Evolutionary conservation across 2,888 invertebrate species (phyloP).

Genomic region (Pristionchus arcanus): DNA sequence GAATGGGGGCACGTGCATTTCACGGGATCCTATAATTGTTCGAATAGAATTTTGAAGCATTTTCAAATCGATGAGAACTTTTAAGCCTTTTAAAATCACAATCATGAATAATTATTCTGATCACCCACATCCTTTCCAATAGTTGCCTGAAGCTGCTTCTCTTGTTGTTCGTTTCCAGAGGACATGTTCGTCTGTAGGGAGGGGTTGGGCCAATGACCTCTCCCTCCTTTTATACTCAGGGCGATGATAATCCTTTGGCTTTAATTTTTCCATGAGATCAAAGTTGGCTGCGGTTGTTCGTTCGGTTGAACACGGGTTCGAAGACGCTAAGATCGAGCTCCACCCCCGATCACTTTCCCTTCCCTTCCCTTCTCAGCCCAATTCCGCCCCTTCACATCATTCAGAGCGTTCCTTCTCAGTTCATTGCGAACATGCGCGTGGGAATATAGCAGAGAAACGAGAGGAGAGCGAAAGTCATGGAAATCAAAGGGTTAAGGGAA

Average conservation of each 20-base stretch:
- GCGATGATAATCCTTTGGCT: neutral
- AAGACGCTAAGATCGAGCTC: neutral
- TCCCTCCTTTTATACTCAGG: neutral
- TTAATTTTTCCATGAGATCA: conserved; percentile 10
- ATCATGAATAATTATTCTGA: neutral
- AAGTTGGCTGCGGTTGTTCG: conserved; percentile 11
- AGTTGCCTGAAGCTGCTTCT: neutral
- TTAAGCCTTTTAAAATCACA: neutral
- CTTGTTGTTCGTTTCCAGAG: neutral
- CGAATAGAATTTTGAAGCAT: too few species aligned
- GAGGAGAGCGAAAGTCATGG: conserved; percentile 26
- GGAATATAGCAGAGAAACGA: neutral
- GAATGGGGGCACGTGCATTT: neutral
- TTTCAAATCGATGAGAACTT: too few species aligned
- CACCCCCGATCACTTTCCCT: neutral
- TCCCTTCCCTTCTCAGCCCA: neutral
- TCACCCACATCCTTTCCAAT: neutral
- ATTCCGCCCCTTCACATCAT: neutral
- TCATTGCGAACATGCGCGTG: neutral
- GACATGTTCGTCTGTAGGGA: neutral
- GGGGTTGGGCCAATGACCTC: neutral
- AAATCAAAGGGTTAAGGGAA: conserved; percentile 25
- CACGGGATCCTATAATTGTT: neutral
- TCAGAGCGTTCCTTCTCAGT: neutral
- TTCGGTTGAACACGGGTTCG: neutral